Conservation (phyloP, 2,888 invertebrate species). For the Yponomeuta evonymella region DNA sequence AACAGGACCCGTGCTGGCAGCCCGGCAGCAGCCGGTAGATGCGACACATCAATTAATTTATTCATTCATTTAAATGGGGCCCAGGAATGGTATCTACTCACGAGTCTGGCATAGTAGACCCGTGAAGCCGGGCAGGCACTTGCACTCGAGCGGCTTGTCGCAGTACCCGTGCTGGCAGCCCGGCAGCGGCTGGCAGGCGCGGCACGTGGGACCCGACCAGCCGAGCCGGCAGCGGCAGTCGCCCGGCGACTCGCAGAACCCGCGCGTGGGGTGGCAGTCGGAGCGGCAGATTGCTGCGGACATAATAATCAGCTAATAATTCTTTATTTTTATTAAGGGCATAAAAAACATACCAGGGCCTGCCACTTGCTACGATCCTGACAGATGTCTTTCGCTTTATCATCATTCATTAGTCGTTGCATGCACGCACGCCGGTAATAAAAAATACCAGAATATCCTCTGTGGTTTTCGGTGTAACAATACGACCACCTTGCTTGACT, state of each 20-base stretch:
- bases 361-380: no score
- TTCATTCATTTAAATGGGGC: no score
- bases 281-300: conserved; percentile 85
- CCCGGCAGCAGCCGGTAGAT: conserved; percentile 92
- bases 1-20: conserved; percentile 82
- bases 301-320: not conserved
- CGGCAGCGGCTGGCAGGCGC: conserved; percentile 90
- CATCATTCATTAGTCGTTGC: no score
- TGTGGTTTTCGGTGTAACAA: no score
- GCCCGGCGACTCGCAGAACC: conserved; percentile 90
- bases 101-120: conserved; percentile 92
- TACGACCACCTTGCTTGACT: no score
- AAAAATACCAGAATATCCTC: no score
- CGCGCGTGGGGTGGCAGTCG: conserved; percentile 89
- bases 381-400: no score
- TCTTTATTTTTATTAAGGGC: no score
- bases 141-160: conserved; percentile 92
- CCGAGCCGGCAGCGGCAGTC: conserved; percentile 95
- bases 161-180: conserved; percentile 95
- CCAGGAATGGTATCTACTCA: conserved; percentile 61
- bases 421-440: no score
- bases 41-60: conserved; percentile 67
- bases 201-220: conserved; percentile 91
- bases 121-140: conserved; percentile 93
- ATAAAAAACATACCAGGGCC: no score